Conservation (phyloP, 1,140 invertebrate genomes). For the Saccostrea glomerata region DNA sequence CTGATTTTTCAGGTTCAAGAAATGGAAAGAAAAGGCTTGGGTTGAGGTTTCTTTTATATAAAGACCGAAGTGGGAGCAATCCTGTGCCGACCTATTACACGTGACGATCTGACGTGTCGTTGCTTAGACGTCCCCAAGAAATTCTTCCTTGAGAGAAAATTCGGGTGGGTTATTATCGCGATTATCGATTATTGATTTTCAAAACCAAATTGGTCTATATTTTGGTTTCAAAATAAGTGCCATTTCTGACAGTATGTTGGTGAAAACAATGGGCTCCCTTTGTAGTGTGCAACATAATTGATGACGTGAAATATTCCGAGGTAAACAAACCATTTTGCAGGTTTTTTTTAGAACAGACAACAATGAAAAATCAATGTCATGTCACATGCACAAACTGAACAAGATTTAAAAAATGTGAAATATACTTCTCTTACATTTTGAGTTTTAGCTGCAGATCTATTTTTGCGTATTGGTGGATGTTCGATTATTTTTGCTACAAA, state of each 20-base stretch:
- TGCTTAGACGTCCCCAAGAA: too few species aligned
- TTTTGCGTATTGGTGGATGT: background rate
- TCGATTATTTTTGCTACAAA: slow-evolving; percentile 10
- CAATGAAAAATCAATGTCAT: background rate
- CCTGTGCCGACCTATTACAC: too few species aligned
- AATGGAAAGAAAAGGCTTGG: too few species aligned
- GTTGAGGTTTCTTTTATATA: too few species aligned
- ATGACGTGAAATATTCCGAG: background rate
- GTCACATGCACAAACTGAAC: background rate
- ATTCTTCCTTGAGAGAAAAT: background rate
- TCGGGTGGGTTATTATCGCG: background rate
- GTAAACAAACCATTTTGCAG: slow-evolving; percentile 22
- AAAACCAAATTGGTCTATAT: background rate
- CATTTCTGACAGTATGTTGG: background rate
- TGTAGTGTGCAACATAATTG: background rate
- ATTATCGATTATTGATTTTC: background rate
- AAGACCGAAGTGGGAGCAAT: too few species aligned
- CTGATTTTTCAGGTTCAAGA: too few species aligned
- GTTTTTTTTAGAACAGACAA: background rate
- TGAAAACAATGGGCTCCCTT: background rate
- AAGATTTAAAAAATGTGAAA: background rate
- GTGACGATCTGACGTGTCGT: too few species aligned
- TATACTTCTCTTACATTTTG: slow-evolving; percentile 24
- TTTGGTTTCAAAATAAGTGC: background rate
- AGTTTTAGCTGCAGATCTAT: background rate